Percentiles rank a stretch among this genome's conserved stretches.
Evolutionary conservation across 1,140 invertebrate genomes (phyloP).

Genomic region (Coenobita brevimanus): DNA sequence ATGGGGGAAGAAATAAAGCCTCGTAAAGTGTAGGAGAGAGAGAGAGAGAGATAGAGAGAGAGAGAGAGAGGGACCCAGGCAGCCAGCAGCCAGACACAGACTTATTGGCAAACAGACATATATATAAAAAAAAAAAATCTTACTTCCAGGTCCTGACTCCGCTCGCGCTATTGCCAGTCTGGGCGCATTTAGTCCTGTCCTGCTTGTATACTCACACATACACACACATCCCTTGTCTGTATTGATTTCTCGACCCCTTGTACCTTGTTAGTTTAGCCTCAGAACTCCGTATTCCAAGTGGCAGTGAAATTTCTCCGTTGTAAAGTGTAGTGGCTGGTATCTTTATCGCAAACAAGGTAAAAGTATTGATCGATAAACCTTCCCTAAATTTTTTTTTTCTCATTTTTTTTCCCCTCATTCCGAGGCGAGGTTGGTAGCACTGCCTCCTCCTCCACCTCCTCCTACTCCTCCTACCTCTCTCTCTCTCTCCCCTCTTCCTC

Average conservation of each 20-base stretch:
- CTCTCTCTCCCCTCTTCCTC: neutral
- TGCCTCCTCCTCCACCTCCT: neutral
- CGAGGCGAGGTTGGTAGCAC: constrained; percentile 34
- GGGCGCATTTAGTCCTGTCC: neutral
- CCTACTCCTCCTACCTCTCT: constrained; percentile 17
- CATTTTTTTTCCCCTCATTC: constrained; percentile 20
- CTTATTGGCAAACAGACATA: too few species aligned
- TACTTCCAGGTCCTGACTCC: neutral
- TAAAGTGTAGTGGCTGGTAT: too few species aligned
- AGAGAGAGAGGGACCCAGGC: too few species aligned
- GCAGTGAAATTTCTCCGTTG: too few species aligned
- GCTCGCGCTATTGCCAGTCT: neutral
- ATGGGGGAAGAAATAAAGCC: too few species aligned
- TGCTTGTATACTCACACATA: constrained; percentile 20
- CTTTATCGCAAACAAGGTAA: neutral
- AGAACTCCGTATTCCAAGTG: too few species aligned
- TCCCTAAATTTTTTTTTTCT: neutral
- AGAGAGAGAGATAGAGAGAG: neutral
- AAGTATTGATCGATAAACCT: constrained; percentile 44
- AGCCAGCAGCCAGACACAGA: too few species aligned
- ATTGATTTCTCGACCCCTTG: too few species aligned
- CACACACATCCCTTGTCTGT: neutral
- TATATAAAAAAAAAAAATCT: too few species aligned
- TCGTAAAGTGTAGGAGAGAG: too few species aligned
- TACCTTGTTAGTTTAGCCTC: too few species aligned